Percentiles rank a stretch among this genome's conserved stretches.
Conservation (phyloP, 1,140 invertebrate species). For the Watersipora subatra region DNA sequence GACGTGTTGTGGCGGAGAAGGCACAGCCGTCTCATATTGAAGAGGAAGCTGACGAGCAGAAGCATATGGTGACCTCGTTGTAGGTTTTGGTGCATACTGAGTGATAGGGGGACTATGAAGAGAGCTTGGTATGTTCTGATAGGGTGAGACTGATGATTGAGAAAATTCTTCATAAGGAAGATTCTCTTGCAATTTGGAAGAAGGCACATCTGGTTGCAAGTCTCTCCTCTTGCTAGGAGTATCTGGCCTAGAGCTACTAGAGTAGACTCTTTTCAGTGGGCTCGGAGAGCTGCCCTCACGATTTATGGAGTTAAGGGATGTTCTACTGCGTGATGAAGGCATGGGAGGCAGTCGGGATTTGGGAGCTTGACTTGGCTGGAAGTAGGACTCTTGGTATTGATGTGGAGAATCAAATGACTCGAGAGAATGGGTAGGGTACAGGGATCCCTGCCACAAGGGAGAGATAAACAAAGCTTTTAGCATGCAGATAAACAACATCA, state of each 20-base stretch:
- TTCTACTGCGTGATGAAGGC: neutral
- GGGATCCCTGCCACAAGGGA: neutral
- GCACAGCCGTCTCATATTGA: too few relatives aligned
- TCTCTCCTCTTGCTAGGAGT: neutral
- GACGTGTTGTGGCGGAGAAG: too few relatives aligned
- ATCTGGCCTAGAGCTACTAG: neutral
- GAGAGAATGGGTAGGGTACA: neutral
- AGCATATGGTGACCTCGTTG: too few relatives aligned
- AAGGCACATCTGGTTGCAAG: too few relatives aligned
- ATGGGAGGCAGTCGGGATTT: neutral
- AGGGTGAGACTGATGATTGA: neutral
- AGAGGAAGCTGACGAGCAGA: too few relatives aligned
- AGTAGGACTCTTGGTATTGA: neutral
- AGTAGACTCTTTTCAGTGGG: neutral
- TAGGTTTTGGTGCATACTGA: too few relatives aligned
- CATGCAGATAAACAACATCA: too few relatives aligned
- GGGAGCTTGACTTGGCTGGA: neutral
- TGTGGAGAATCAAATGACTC: neutral
- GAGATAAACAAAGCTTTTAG: neutral
- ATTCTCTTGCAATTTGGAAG: too few relatives aligned
- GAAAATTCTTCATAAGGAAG: neutral
- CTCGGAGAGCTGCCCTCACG: neutral
- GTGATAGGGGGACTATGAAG: too few relatives aligned
- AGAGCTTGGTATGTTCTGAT: neutral
- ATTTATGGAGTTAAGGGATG: neutral